Conservation (phyloP, 2,113 vertebrate genomes). For the Bostrychus sinensis region DNA sequence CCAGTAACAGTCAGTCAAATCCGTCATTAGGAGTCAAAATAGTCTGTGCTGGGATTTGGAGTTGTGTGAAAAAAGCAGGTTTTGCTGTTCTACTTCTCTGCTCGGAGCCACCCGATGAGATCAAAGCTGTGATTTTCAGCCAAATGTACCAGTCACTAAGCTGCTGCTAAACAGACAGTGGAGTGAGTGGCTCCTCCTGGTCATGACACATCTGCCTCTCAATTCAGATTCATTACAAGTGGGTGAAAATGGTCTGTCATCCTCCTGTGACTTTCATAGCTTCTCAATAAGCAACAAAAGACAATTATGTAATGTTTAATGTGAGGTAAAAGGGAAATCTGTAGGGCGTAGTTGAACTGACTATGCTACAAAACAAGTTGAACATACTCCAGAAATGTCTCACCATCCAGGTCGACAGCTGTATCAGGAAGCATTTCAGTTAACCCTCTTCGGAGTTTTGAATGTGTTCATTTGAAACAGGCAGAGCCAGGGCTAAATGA, state of each 20-base stretch:
- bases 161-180: constrained; percentile 16
- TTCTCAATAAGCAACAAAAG: neutral
- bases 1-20: constrained; percentile 1
- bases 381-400: too few relatives aligned
- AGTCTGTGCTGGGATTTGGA: constrained; percentile 8
- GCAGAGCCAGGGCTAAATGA: too few relatives aligned
- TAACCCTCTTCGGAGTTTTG: too few relatives aligned
- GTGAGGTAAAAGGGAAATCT: too few relatives aligned
- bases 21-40: constrained; percentile 17
- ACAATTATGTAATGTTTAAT: too few relatives aligned
- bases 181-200: neutral
- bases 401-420: too few relatives aligned
- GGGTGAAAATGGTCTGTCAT: neutral
- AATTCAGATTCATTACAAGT: neutral
- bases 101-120: neutral
- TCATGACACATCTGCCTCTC: neutral
- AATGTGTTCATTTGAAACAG: too few relatives aligned
- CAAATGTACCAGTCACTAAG: constrained; percentile 12
- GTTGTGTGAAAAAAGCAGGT: neutral
- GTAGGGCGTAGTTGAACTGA: too few relatives aligned
- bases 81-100: neutral
- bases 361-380: too few relatives aligned
- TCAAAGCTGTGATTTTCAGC: neutral
- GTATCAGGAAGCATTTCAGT: too few relatives aligned
- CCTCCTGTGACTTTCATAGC: neutral